A percentile compares a stretch with the other conserved stretches of the same genome.
phyloP scores from a whole-genome alignment of 2,113 vertebrate species.

The Numenius arquata region DNA sequence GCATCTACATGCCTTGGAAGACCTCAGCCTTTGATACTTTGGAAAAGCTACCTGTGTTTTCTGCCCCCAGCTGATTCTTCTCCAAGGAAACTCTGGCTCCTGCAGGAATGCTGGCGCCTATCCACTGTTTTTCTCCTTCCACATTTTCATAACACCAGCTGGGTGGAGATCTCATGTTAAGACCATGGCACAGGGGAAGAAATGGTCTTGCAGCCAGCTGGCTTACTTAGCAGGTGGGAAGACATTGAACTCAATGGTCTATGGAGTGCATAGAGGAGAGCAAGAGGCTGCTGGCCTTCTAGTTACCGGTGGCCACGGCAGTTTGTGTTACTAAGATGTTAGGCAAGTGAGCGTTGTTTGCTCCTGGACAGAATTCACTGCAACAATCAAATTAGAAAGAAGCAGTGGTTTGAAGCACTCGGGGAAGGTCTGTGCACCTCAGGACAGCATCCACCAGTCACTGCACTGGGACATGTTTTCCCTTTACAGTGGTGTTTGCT shows the following conservation, averaged over 20 bases:
- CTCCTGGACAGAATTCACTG: neutral
- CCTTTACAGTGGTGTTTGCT: neutral
- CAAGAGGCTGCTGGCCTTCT: neutral
- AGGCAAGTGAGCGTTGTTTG: accelerated
- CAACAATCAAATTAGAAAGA: neutral
- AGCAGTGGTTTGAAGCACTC: neutral
- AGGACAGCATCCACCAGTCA: neutral
- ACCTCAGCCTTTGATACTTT: neutral
- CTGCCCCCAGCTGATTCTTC: neutral
- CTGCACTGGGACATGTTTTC: neutral
- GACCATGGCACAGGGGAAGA: neutral
- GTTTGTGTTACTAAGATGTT: neutral
- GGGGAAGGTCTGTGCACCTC: neutral
- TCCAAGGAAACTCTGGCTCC: neutral
- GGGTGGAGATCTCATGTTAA: neutral
- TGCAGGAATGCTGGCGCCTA: neutral
- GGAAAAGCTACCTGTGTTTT: neutral
- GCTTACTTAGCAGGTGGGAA: too few relatives aligned
- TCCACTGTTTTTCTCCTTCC: neutral
- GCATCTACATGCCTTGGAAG: neutral
- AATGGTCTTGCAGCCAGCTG: neutral
- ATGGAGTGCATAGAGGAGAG: neutral
- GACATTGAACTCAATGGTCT: neutral
- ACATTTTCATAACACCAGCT: neutral
- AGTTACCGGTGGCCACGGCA: neutral